Evolutionary conservation across 2,888 invertebrate species (phyloP), one percentile per base, ranked within the genome.

Genomic region (Harpalus rubripes): DNA sequence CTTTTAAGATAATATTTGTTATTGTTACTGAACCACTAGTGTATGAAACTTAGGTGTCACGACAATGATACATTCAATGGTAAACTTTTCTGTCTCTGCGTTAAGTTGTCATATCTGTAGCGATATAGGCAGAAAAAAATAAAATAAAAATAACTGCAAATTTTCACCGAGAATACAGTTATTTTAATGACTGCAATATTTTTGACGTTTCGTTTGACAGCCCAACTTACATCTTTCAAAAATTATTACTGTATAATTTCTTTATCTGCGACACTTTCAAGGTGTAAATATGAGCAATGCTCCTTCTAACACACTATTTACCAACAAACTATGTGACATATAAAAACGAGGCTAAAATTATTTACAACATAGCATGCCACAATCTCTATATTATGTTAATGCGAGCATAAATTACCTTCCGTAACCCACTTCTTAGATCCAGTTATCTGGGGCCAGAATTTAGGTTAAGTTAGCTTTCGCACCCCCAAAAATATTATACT

Each of bases 261-360:
- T 52, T 52, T 52, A 12, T 12, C 10, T 52, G 12, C 8, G 44
- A 8, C 44, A 52, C 12, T 10, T 10, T 4, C 44, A 52, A 52
- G 44, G 44, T 52, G 44, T 52, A 52, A 52, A 52, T 52, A 12
- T 52, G 44, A 52, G 44, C 10, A 52, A 52, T 52, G 44, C 44
- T 8, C 12, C 44, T 12, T 52, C 22, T 44, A 39, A 32, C 32
- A 68, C 41, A 3, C 18, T 74, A 74, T 74, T 74, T 44, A 12
- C 72, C 18, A 74, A 16, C 72, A 74, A 41, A 44, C 15, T n/a
- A 32, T 15, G 12, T 74, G 72, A 44, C 72, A 74, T 18, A 44
- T 74, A 74, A 74, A 68, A 74, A 74, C 72, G 12, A 41, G 72
- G 72, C 15, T 74, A 52, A 68, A 74, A 74, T 74, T 74, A 74